Evolutionary conservation across 1,140 invertebrate species (phyloP).

Genomic region (Panagrolaimus sp.): DNA sequence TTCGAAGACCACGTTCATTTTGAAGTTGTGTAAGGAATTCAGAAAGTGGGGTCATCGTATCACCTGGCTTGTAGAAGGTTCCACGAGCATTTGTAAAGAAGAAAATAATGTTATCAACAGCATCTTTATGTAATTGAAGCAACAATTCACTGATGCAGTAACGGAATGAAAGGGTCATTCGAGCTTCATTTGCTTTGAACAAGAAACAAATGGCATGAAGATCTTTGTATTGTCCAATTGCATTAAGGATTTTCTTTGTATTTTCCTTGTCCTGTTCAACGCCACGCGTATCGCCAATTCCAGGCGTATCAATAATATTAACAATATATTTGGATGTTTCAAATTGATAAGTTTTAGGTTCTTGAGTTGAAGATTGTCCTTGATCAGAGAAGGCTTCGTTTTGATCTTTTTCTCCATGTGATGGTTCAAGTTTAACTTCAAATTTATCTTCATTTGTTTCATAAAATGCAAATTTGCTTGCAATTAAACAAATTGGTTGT

Average conservation of each 20-base stretch:
- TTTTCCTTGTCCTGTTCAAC: background rate
- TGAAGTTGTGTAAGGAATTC: too few relatives aligned
- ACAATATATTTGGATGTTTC: background rate
- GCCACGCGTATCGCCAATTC: background rate
- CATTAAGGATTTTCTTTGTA: background rate
- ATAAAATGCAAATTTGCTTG: too few relatives aligned
- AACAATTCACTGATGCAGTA: background rate
- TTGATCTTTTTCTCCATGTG: too few relatives aligned
- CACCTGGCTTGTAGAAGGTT: too few relatives aligned
- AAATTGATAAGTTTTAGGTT: slow-evolving; percentile 7
- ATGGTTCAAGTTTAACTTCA: too few relatives aligned
- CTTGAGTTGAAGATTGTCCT: slow-evolving; percentile 25
- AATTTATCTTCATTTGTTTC: too few relatives aligned
- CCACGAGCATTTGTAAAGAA: background rate
- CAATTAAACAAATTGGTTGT: too few relatives aligned
- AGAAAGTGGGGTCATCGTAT: too few relatives aligned
- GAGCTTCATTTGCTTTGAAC: background rate
- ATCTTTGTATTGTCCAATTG: background rate
- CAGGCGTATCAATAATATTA: slow-evolving; percentile 4
- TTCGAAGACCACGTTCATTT: too few relatives aligned
- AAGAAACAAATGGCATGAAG: background rate
- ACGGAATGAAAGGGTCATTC: background rate
- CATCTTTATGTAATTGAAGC: background rate
- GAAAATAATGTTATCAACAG: background rate
- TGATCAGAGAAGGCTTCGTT: too few relatives aligned